Conservation (phyloP, 2,888 invertebrate species). For the Netelia fuscicornis region DNA sequence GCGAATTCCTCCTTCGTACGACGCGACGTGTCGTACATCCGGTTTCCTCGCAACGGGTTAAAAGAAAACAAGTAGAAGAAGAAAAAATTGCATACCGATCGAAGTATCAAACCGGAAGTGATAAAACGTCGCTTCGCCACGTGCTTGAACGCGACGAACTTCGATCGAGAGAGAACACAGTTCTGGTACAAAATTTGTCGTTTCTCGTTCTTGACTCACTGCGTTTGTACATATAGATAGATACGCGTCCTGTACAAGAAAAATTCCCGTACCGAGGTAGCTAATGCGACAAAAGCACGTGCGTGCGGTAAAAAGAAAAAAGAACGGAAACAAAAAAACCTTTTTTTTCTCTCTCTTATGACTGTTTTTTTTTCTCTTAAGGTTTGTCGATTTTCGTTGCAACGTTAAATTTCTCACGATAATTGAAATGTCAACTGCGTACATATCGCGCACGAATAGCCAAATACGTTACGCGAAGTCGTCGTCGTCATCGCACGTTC, state of each 20-base stretch:
- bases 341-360: no score
- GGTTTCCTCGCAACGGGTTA: neutral
- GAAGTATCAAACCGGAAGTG: slow-evolving; percentile 38
- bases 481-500: no score
- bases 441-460: no score
- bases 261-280: neutral
- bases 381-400: no score
- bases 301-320: neutral
- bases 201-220: neutral
- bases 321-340: neutral
- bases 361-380: no score
- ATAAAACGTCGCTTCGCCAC: slow-evolving; percentile 10
- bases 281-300: neutral
- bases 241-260: neutral
- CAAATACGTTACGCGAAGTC: no score
- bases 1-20: no score
- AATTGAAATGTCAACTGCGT: no score
- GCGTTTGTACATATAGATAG: neutral
- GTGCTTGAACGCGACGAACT: neutral
- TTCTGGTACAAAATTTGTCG: neutral
- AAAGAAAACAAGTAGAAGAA: no score
- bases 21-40: slow-evolving; percentile 31
- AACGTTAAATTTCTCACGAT: no score
- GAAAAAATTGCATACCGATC: neutral
- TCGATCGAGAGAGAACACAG: neutral